Percentiles rank a stretch among this genome's conserved stretches.
phyloP scores from a whole-genome alignment of 2,797 vertebrate genomes.

The Chelonia mydas region DNA sequence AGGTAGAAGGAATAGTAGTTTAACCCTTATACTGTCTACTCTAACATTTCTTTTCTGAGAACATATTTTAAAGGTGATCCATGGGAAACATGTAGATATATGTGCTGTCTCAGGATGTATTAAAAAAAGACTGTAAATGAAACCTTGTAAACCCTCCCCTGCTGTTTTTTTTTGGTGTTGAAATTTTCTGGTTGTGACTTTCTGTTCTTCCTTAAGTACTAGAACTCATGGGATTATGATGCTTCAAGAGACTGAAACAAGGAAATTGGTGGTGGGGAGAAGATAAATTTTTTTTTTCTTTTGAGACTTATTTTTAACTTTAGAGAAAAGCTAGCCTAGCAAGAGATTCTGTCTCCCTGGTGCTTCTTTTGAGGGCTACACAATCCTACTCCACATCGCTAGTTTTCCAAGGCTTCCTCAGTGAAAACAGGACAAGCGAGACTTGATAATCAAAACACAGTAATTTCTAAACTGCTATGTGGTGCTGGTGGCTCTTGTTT shows the following conservation, averaged over 20 bases:
- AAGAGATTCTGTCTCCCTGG: not conserved
- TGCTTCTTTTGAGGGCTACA: not conserved
- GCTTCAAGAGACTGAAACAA: not conserved
- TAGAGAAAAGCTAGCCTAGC: not conserved
- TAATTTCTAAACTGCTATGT: not conserved
- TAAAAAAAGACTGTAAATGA: not conserved
- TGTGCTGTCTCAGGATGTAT: no score
- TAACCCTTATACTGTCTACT: no score
- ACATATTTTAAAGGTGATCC: no score
- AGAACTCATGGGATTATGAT: not conserved
- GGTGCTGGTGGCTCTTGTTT: not conserved
- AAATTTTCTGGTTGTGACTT: not conserved
- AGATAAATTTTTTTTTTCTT: not conserved
- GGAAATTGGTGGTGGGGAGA: not conserved
- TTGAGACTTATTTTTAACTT: not conserved
- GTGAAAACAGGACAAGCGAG: not conserved
- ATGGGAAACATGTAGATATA: no score
- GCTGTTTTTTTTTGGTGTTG: not conserved
- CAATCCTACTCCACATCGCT: accelerated
- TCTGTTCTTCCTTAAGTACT: not conserved
- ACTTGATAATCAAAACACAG: not conserved
- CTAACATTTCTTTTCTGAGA: no score
- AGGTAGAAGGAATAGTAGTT: no score
- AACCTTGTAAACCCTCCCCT: not conserved
- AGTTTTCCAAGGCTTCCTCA: not conserved